phyloP scores from a whole-genome alignment of 2,888 invertebrate genomes.

The Melinopterus prodromus region DNA sequence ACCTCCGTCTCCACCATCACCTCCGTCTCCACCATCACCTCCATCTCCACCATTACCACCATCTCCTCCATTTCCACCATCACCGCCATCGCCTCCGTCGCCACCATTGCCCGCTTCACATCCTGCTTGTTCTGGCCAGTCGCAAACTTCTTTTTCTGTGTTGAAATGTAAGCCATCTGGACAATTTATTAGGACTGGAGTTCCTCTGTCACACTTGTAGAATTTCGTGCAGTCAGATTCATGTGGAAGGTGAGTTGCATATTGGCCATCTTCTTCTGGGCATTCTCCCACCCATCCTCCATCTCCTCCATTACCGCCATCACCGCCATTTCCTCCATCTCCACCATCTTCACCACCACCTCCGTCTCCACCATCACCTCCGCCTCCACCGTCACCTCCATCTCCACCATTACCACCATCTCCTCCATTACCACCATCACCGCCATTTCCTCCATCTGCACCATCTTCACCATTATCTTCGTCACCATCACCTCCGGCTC shows the following conservation, averaged over 20 bases:
- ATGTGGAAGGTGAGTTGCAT: neutral
- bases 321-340: neutral
- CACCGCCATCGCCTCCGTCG: neutral
- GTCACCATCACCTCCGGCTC: neutral
- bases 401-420: neutral
- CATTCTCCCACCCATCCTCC: neutral
- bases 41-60: constrained; percentile 7
- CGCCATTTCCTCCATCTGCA: too few species aligned
- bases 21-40: neutral
- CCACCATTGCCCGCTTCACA: neutral
- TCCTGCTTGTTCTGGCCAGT: neutral
- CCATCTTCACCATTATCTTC: neutral
- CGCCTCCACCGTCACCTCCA: neutral
- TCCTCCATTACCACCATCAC: neutral
- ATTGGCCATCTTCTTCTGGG: constrained; percentile 12
- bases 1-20: neutral
- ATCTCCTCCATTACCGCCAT: neutral
- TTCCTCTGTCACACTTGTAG: constrained; percentile 20
- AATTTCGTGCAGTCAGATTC: constrained; percentile 20
- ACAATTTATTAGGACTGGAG: neutral
- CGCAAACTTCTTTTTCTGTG: constrained; percentile 16
- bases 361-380: neutral
- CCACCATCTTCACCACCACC: neutral
- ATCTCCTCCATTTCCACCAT: neutral
- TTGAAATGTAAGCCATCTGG: constrained; percentile 24